Percentiles rank a stretch among this genome's conserved stretches.
phyloP scores from a whole-genome alignment of 1,140 invertebrate genomes.

The Battus philenor region DNA sequence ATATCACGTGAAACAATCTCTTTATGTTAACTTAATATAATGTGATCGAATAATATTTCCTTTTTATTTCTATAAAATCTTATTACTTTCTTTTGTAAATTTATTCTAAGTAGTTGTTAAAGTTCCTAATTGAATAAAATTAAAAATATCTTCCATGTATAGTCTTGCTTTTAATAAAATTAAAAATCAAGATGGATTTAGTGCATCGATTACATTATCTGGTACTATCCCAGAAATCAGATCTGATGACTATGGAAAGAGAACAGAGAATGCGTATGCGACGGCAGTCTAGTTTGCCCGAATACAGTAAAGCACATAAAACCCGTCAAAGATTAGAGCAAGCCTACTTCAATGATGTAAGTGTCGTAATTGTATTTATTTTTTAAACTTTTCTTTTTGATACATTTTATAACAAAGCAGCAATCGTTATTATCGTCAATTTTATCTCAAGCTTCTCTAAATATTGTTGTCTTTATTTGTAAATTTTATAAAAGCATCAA shows the following conservation, averaged over 20 bases:
- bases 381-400: not conserved
- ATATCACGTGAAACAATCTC: not conserved
- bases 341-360: slow-evolving; percentile 68
- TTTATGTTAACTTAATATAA: slow-evolving; percentile 1
- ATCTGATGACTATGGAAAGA: slow-evolving; percentile 69
- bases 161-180: slow-evolving; percentile 4
- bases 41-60: too few species aligned
- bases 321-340: slow-evolving; percentile 57
- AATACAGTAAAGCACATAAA: slow-evolving; percentile 62
- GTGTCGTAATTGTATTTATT: too few species aligned
- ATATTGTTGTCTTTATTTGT: too few species aligned
- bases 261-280: slow-evolving; percentile 74
- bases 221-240: slow-evolving; percentile 70
- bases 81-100: not conserved
- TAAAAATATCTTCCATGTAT: not conserved
- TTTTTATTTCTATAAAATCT: not conserved
- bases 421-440: too few species aligned
- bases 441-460: too few species aligned
- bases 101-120: not conserved
- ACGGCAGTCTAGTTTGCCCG: slow-evolving; percentile 79
- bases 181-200: slow-evolving; percentile 58
- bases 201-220: slow-evolving; percentile 71
- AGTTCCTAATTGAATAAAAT: not conserved
- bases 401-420: not conserved
- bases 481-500: too few species aligned